These are phyloP conservation scores for Rhynchotus rufescens DNA, from an alignment of 2,797 vertebrate species.

Conservation along the genomic window DNA sequence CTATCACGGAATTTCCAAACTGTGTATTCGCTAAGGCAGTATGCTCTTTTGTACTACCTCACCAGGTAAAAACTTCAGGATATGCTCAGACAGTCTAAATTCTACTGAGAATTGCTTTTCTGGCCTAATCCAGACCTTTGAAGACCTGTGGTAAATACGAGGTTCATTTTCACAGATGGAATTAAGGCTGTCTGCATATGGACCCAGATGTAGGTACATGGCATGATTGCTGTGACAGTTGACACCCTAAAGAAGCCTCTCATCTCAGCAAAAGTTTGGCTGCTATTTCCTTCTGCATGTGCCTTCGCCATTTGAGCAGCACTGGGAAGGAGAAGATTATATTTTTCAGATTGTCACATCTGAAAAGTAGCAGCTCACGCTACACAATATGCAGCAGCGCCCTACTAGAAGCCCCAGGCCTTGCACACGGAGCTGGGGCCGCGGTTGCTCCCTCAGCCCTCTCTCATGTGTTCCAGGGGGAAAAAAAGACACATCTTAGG, in stretches of 20 bases:
- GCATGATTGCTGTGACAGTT: background rate
- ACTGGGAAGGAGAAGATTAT: background rate
- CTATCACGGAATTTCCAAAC: background rate
- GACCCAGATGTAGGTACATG: background rate
- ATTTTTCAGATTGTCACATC: background rate
- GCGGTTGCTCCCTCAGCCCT: background rate
- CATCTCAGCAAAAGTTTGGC: background rate
- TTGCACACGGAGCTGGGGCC: background rate
- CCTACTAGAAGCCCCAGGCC: fast-evolving
- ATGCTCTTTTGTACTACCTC: background rate
- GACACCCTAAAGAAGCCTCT: background rate
- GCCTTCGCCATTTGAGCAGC: background rate
- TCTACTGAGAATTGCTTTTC: background rate
- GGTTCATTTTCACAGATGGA: background rate
- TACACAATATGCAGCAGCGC: background rate
- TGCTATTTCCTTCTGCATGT: background rate
- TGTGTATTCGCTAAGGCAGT: background rate
- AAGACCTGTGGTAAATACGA: background rate
- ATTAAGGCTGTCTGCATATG: background rate
- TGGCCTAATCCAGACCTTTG: background rate
- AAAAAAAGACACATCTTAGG: background rate
- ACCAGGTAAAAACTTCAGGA: background rate
- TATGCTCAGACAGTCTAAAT: background rate
- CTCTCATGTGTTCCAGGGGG: background rate
- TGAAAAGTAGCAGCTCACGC: fast-evolving